A percentile compares a stretch with the other conserved stretches of the same genome.
Conservation (phyloP, 2,888 invertebrate species). For the Calliscelio sp. region DNA sequence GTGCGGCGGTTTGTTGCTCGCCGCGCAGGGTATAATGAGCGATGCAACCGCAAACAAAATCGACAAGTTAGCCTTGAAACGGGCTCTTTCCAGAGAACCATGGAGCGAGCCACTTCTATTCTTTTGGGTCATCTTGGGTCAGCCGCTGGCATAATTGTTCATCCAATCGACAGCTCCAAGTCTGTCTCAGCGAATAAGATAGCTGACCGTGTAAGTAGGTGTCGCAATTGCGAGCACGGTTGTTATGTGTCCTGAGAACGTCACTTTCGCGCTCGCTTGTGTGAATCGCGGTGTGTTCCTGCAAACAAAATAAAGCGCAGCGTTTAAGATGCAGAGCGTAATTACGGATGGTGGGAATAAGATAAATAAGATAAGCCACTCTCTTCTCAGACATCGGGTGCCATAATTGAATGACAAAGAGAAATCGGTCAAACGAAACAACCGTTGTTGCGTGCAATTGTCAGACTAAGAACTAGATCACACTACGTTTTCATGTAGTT, state of each 20-base stretch:
- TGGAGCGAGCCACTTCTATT: slow-evolving; percentile 37
- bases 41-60: slow-evolving; percentile 75
- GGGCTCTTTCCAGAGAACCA: slow-evolving; percentile 71
- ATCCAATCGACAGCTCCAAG: slow-evolving; percentile 48
- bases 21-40: slow-evolving; percentile 77
- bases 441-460: slow-evolving; percentile 65
- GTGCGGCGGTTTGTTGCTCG: slow-evolving; percentile 93
- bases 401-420: slow-evolving; percentile 67
- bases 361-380: slow-evolving; percentile 46
- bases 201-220: background rate
- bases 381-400: slow-evolving; percentile 58
- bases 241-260: slow-evolving; percentile 30
- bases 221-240: background rate
- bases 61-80: slow-evolving; percentile 73
- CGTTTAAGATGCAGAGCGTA: slow-evolving; percentile 34
- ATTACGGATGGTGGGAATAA: slow-evolving; percentile 51
- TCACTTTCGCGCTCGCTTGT: slow-evolving; percentile 75
- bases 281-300: slow-evolving; percentile 36
- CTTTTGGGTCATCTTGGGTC: slow-evolving; percentile 76
- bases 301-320: slow-evolving; percentile 48
- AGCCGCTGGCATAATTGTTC: slow-evolving; percentile 76
- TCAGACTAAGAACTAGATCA: slow-evolving; percentile 56
- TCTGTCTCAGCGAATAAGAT: slow-evolving; percentile 4
- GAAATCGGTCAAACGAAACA: slow-evolving; percentile 67
- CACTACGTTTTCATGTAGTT: slow-evolving; percentile 50